phyloP scores from a whole-genome alignment of 2,888 invertebrate species.

The Bombylius major region DNA sequence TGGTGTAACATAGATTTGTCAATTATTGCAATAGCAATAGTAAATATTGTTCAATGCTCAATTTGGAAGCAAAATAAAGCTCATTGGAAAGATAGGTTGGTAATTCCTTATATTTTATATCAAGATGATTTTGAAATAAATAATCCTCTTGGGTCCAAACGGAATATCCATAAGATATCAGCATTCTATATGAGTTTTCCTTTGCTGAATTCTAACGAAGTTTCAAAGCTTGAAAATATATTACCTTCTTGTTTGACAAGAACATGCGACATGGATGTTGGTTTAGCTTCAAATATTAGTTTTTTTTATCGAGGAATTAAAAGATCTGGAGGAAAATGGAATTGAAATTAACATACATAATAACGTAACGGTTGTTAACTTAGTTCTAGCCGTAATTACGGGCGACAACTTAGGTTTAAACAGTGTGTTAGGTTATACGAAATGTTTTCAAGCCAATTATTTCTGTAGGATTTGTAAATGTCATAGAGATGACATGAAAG shows the following conservation, averaged over 20 bases:
- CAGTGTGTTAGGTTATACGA: slow-evolving; percentile 1
- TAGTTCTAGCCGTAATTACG: background rate
- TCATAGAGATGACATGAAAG: background rate
- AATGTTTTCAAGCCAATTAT: background rate
- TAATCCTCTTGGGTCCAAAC: slow-evolving; percentile 5
- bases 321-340: too few relatives aligned
- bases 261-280: background rate
- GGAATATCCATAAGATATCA: slow-evolving; percentile 1
- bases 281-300: background rate
- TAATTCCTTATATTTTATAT: slow-evolving; percentile 4
- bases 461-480: slow-evolving; percentile 3
- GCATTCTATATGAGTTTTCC: slow-evolving; percentile 3
- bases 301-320: too few relatives aligned
- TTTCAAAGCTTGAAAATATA: slow-evolving; percentile 8
- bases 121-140: slow-evolving; percentile 7
- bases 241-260: background rate
- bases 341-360: too few relatives aligned
- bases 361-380: too few relatives aligned
- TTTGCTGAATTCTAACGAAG: background rate
- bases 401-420: slow-evolving; percentile 7
- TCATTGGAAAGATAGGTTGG: too few relatives aligned
- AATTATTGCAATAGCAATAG: too few relatives aligned
- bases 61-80: too few relatives aligned
- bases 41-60: too few relatives aligned
- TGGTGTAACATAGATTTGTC: too few relatives aligned